A percentile compares a stretch with the other conserved stretches of the same genome.
Evolutionary conservation across 2,113 vertebrate genomes (phyloP).

Genomic region (Callaeas wilsoni): DNA sequence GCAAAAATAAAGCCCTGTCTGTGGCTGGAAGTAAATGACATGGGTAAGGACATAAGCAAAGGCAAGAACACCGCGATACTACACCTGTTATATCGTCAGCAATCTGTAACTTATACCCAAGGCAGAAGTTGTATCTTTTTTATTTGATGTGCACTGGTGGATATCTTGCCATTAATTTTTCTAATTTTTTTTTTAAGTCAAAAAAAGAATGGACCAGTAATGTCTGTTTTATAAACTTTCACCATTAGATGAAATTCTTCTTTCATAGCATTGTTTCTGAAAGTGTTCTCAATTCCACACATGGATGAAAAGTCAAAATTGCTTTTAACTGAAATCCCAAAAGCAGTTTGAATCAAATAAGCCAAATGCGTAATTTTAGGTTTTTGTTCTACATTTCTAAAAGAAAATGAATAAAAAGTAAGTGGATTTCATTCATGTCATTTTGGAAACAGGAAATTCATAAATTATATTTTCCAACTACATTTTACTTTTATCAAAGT

Average conservation of each 20-base stretch:
- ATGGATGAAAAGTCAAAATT: neutral
- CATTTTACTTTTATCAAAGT: neutral
- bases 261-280: neutral
- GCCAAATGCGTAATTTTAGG: neutral
- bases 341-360: neutral
- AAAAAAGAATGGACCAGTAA: neutral
- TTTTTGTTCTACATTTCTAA: neutral
- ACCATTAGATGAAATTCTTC: neutral
- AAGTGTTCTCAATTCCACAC: neutral
- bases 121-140: neutral
- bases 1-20: neutral
- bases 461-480: neutral
- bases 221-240: neutral
- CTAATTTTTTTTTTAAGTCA: neutral
- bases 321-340: neutral
- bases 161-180: neutral
- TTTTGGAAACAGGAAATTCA: neutral
- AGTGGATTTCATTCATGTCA: neutral
- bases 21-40: neutral
- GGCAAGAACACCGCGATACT: neutral
- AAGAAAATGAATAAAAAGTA: neutral
- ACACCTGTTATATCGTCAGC: neutral
- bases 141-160: neutral
- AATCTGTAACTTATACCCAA: neutral
- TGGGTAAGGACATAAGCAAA: neutral